Conservation (phyloP, 2,888 invertebrate genomes). For the Therioaphis trifolii region DNA sequence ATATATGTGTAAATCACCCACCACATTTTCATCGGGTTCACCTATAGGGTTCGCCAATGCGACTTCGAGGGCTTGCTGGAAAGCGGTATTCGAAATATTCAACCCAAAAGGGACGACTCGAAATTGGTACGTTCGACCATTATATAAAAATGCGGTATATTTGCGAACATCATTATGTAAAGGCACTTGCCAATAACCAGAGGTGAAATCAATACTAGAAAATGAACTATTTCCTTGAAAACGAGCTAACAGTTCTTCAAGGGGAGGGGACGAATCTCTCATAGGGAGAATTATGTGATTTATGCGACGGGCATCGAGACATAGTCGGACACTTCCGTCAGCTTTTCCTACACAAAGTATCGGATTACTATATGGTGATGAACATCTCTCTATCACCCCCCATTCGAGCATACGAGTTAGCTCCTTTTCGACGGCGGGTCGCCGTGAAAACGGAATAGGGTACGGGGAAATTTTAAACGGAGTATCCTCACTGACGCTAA, state of each 20-base stretch:
- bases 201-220: slow-evolving; percentile 20
- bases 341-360: slow-evolving; percentile 35
- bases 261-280: not conserved
- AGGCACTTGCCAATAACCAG: too few relatives aligned
- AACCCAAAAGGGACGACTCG: not conserved
- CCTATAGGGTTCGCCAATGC: too few relatives aligned
- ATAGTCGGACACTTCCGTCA: slow-evolving; percentile 8
- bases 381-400: slow-evolving; percentile 17
- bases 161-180: not conserved
- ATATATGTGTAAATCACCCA: not conserved
- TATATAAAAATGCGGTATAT: not conserved
- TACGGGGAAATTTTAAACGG: slow-evolving; percentile 4
- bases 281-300: slow-evolving; percentile 19
- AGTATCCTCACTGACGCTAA: not conserved
- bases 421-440: not conserved
- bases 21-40: too few relatives aligned
- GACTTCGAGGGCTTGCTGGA: too few relatives aligned
- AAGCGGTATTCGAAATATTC: not conserved
- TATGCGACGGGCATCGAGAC: slow-evolving; percentile 28
- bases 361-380: slow-evolving; percentile 4
- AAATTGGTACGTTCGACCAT: not conserved
- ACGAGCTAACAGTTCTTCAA: slow-evolving; percentile 12
- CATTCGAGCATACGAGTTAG: not conserved
- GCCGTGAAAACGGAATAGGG: not conserved
- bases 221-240: slow-evolving; percentile 9